Percentiles rank a stretch among this genome's conserved stretches.
These are phyloP conservation scores for Atractosteus spatula DNA, from an alignment of 2,113 vertebrate species.

Conservation along the genomic window DNA sequence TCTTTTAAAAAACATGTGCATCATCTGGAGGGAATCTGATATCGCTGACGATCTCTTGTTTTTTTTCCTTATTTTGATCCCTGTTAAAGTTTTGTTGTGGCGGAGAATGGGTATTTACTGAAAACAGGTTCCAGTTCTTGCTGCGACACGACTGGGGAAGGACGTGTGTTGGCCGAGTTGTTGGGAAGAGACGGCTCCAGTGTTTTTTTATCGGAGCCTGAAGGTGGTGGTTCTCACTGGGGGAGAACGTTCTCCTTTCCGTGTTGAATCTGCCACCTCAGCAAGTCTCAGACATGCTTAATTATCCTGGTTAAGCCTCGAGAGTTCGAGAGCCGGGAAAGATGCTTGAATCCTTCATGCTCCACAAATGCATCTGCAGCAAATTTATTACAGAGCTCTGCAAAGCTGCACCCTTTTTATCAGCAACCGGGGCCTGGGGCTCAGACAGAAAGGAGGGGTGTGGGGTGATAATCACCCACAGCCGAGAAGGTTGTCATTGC, in stretches of 20 bases:
- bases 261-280: constrained; percentile 55
- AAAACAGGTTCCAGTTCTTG: too few relatives aligned
- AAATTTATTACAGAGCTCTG: constrained; percentile 29
- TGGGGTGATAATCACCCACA: constrained; percentile 1
- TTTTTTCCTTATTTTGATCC: too few relatives aligned
- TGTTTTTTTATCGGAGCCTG: neutral
- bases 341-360: constrained; percentile 35
- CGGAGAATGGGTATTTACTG: too few relatives aligned
- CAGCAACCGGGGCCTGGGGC: constrained; percentile 29
- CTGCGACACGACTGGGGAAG: too few relatives aligned
- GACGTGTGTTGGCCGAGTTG: too few relatives aligned
- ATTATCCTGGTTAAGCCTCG: constrained; percentile 52
- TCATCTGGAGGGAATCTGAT: too few relatives aligned
- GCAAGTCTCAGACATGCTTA: constrained; percentile 58
- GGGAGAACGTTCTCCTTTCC: constrained; percentile 5
- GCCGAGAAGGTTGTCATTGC: too few relatives aligned
- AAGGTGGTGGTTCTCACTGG: neutral
- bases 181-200: too few relatives aligned
- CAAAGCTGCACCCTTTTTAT: constrained; percentile 20
- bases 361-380: constrained; percentile 39
- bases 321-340: constrained; percentile 37
- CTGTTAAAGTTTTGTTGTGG: too few relatives aligned
- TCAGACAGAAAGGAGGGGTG: neutral
- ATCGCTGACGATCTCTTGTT: too few relatives aligned
- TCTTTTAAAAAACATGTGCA: too few relatives aligned